Conservation (phyloP, 2,888 invertebrate species). For the Protophormia terraenovae region DNA sequence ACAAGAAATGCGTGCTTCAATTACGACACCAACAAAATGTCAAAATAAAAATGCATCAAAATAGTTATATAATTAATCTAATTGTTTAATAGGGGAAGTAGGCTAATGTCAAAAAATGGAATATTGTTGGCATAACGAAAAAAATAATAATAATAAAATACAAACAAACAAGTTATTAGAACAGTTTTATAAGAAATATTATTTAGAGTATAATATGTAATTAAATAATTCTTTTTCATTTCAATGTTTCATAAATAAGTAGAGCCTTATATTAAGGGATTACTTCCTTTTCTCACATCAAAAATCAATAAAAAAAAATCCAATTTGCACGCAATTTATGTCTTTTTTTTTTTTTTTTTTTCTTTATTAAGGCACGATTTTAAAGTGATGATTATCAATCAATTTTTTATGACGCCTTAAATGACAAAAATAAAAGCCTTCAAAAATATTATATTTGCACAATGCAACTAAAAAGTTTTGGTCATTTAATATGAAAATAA, state of each 20-base stretch:
- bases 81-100: slow-evolving; percentile 19
- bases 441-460: slow-evolving; percentile 36
- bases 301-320: background rate
- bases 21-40: too few relatives aligned
- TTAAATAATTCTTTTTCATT: too few relatives aligned
- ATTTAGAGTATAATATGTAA: too few relatives aligned
- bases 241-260: background rate
- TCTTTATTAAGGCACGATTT: slow-evolving; percentile 18
- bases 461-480: background rate
- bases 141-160: too few relatives aligned
- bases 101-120: background rate
- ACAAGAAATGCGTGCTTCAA: slow-evolving; percentile 61
- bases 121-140: too few relatives aligned
- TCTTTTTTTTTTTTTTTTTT: slow-evolving; percentile 1
- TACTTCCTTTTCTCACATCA: background rate
- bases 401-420: slow-evolving; percentile 7
- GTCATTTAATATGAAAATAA: background rate
- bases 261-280: background rate
- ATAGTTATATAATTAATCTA: slow-evolving; percentile 33
- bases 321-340: slow-evolving; percentile 31
- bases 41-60: background rate
- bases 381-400: slow-evolving; percentile 18
- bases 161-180: too few relatives aligned
- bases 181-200: too few relatives aligned
- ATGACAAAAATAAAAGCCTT: background rate